Conservation (phyloP, 2,797 vertebrate species). For the Typhlichthys subterraneus region DNA sequence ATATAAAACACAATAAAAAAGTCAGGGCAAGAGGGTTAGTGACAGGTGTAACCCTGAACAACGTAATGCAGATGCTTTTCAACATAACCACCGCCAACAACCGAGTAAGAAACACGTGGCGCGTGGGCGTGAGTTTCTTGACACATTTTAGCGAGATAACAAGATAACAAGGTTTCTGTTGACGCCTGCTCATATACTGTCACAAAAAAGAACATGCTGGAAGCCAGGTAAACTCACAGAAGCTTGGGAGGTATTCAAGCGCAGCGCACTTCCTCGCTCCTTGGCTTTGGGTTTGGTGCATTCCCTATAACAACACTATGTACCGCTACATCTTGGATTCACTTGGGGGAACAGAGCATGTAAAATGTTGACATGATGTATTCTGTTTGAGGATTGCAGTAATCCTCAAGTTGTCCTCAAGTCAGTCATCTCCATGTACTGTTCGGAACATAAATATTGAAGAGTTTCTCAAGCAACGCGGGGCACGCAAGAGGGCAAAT, state of each 20-base stretch:
- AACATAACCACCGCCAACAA: no score
- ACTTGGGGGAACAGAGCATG: constrained; percentile 36
- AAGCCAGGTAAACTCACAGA: background rate
- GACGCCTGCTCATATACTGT: no score
- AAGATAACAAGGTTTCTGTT: no score
- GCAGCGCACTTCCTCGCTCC: constrained; percentile 9
- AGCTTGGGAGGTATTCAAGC: constrained; percentile 1
- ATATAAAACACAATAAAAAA: no score
- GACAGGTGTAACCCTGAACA: no score
- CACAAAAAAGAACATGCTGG: no score
- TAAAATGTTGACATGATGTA: constrained; percentile 64
- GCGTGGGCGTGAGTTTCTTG: no score
- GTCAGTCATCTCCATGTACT: constrained; percentile 27
- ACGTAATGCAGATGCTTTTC: no score
- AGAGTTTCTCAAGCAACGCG: constrained; percentile 24
- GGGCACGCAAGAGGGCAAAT: constrained; percentile 4
- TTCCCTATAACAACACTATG: constrained; percentile 23
- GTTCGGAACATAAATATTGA: constrained; percentile 50
- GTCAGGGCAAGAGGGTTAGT: no score
- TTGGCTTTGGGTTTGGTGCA: constrained; percentile 27
- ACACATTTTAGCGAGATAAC: no score
- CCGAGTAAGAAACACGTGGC: no score
- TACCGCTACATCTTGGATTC: constrained; percentile 34
- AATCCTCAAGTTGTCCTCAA: constrained; percentile 57
- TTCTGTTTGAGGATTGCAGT: constrained; percentile 66